Conservation (phyloP, 1,140 invertebrate genomes). For the Tribolium castaneum region DNA sequence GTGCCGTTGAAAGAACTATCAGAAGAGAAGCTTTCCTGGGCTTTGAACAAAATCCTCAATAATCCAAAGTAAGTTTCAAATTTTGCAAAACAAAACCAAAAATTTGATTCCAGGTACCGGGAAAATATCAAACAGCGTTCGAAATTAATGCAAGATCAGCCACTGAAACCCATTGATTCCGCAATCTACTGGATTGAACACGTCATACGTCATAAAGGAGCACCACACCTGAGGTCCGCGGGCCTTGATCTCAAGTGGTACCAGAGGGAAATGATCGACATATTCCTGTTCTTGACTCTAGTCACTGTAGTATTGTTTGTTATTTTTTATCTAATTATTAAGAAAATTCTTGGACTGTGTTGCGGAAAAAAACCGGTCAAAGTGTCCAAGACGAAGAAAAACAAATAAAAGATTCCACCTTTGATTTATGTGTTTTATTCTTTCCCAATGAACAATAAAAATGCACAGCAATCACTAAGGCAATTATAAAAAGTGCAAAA, state of each 20-base stretch:
- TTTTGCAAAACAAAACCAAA: not conserved
- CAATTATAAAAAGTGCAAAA: not conserved
- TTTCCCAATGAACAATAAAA: not conserved
- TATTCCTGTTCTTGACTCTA: not conserved
- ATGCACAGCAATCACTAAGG: not conserved
- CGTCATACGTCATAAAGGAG: conserved; percentile 68
- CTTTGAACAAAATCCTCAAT: conserved; percentile 54
- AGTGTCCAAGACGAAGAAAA: not conserved
- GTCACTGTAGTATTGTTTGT: not conserved
- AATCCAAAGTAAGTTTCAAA: conserved; percentile 52
- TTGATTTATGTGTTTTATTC: not conserved
- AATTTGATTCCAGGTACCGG: not conserved
- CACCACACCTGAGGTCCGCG: conserved; percentile 70
- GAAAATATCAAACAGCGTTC: conserved; percentile 11
- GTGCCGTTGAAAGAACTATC: conserved; percentile 57
- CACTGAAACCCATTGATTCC: conserved; percentile 51
- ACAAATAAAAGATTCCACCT: not conserved
- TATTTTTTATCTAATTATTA: not conserved
- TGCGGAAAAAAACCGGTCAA: not conserved
- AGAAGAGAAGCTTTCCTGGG: conserved; percentile 50
- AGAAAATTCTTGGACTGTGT: not conserved
- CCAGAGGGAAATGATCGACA: conserved; percentile 52
- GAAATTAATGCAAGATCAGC: conserved; percentile 46
- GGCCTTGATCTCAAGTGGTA: conserved; percentile 69
- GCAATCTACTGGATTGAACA: conserved; percentile 61